These are phyloP conservation scores for Cynopterus brachyotis DNA, from an alignment of 2,113 vertebrate genomes.

Conservation along the genomic window DNA sequence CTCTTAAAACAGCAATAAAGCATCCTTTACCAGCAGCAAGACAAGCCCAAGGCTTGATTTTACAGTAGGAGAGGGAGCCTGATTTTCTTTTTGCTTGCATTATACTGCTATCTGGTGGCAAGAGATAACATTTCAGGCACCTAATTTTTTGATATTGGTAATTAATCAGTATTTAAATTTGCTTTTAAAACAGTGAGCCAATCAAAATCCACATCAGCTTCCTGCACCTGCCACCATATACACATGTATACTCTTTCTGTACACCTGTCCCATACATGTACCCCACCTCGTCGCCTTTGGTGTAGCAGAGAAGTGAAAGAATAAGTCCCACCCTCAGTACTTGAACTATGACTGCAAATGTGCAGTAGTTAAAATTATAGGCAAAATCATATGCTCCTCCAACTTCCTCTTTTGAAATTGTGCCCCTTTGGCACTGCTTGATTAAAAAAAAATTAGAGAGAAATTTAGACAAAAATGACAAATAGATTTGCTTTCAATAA, in stretches of 20 bases:
- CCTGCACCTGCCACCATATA: not conserved
- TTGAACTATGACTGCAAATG: not conserved
- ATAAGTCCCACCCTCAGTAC: not conserved
- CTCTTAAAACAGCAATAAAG: not conserved
- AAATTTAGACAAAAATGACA: not conserved
- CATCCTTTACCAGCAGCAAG: not conserved
- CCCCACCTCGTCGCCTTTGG: not conserved
- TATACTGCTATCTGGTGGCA: constrained; percentile 60
- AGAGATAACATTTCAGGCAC: not conserved
- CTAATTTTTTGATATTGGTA: not conserved
- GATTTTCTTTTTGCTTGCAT: constrained; percentile 21
- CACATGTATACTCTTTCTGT: not conserved
- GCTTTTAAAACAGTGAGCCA: not conserved
- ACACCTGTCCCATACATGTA: not conserved
- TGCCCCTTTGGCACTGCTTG: not conserved
- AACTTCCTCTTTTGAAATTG: not conserved
- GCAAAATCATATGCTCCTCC: not conserved
- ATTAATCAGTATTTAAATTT: not conserved
- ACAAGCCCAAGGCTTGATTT: not conserved
- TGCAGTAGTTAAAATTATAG: not conserved
- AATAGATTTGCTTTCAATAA: not conserved
- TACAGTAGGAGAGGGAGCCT: not conserved
- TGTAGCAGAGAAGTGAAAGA: not conserved
- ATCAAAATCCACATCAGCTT: not conserved
- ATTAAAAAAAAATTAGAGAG: not conserved